Percentiles rank a stretch among this genome's conserved stretches.
Conservation (phyloP, 1,140 invertebrate species). For the Oppia nitens region DNA sequence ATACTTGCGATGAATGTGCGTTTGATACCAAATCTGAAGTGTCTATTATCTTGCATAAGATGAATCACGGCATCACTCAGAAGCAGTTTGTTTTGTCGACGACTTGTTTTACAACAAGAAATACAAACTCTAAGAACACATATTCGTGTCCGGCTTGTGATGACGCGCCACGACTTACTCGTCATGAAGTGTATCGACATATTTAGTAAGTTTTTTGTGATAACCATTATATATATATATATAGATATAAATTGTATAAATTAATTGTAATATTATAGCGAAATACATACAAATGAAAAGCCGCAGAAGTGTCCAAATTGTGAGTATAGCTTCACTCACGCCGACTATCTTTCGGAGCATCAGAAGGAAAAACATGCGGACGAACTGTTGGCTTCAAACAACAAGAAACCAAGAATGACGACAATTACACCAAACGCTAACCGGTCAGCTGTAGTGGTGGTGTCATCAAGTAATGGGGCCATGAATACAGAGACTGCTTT, state of each 20-base stretch:
- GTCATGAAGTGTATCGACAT: slow-evolving; percentile 12
- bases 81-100: slow-evolving; percentile 8
- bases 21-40: slow-evolving; percentile 11
- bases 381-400: slow-evolving; percentile 27
- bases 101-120: slow-evolving; percentile 2
- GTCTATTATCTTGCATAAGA: slow-evolving; percentile 9
- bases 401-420: background rate
- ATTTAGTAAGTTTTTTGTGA: slow-evolving; percentile 12
- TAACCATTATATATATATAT: too few species aligned
- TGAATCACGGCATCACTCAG: slow-evolving; percentile 9
- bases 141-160: slow-evolving; percentile 12
- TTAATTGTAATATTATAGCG: background rate
- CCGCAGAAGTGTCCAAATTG: slow-evolving; percentile 44
- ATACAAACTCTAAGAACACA: slow-evolving; percentile 8
- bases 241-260: too few species aligned
- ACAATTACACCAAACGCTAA: background rate
- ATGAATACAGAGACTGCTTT: background rate
- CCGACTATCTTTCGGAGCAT: slow-evolving; percentile 30
- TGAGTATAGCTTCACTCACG: slow-evolving; percentile 42
- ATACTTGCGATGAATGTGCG: slow-evolving; percentile 8
- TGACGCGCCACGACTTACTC: background rate
- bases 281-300: slow-evolving; percentile 30
- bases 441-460: background rate
- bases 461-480: background rate
- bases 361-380: slow-evolving; percentile 18